Base-by-base conservation (phyloP, 1,140 invertebrate species). In the Trachymyrmex septentrionalis region DNA sequence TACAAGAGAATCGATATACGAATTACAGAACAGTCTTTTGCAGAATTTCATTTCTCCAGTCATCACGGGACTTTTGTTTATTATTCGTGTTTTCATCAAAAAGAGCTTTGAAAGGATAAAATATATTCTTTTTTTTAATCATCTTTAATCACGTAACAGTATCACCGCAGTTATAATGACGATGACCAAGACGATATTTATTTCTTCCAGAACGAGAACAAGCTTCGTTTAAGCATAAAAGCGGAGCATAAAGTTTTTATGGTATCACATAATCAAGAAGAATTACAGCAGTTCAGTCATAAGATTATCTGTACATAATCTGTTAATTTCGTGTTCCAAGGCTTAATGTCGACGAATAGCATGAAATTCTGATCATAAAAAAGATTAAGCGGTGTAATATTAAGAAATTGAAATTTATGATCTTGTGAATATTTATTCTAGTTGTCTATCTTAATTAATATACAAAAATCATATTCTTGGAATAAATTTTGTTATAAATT, bases 101-200 rank as follows among this genome's bases (percentile, higher is more conserved):
- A 38, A 55, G 0, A 66, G 12, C 44, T 64, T 78, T 48, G 59
- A 78, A 24, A 66, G 10, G 3, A 48, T 30, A 66, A 66, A 44
- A 27, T 38, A 21, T 30, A 48, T 16, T 30, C 21, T 48, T 48
- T 48, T 48, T 48, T 44, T 78, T 63, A 48, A 64, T 78, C 19
- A 19, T 21, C 19, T 64, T 78, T 50, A 64, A 78, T 78, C 59
- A 64, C 24, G 30, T 21, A 38, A 57, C 24, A 69, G 21, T 16
- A 9, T 69, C 63, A 21, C 57, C 21, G 64, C 19, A 16, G 6
- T 71, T 71, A 38, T 38, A 80, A 55, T 63, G 30, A 66, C 14
- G 21, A 12, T 12, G 64, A 57, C 10, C 21, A 69, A 55, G 34
- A 59, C 27, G 63, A 57, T 81, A 81, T 81, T 81, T 81, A 71